Base-by-base conservation (phyloP, 2,888 invertebrate species). In the Drosophila subsilvestris region DNA sequence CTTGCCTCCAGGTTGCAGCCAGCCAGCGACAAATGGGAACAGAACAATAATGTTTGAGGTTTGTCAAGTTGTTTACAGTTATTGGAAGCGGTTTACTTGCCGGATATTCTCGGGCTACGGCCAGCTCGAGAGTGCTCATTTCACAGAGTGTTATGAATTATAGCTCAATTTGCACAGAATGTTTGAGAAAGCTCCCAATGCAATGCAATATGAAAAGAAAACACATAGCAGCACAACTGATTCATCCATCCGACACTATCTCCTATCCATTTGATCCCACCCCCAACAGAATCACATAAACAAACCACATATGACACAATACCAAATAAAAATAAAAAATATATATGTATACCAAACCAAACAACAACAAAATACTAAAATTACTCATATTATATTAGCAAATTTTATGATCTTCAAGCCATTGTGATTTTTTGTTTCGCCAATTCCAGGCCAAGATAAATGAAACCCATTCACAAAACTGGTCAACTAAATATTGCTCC, bases 351-450 rank as follows among this genome's bases (percentile, higher is more conserved):
- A 65, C 25, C 65, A 65, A 48, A 63, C 53, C 73, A 43, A 32
- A 10, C 51, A n/a, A 22, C 43, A 68, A 44, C 43, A 18, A 27
- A 42, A 43, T 18, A 54, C 45, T 18, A 45, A 55, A 69, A 68
- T 59, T 58, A 59, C 27, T 68, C 68, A 69, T 68, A 61, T 69
- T 69, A 69, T 68, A 61, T 69, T 69, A 69, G 70, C 70, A 50
- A 55, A 49, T 69, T 69, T 55, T 69, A 61, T 69, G 60, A 45
- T 45, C 44, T 49, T 44, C 6, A 4, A 25, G 25, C 12, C 54
- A 66, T 65, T 54, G 27, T 10, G 14, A 37, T 12, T n/a, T n/a
- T 20, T 18, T 18, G 27, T 48, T 62, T 29, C 42, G 47, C n/a
- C 63, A 51, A 51, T 50, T 50, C 25, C 61, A 27, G 47, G 48